Conservation (phyloP, 1,140 invertebrate genomes). For the Zelostemma sp. region DNA sequence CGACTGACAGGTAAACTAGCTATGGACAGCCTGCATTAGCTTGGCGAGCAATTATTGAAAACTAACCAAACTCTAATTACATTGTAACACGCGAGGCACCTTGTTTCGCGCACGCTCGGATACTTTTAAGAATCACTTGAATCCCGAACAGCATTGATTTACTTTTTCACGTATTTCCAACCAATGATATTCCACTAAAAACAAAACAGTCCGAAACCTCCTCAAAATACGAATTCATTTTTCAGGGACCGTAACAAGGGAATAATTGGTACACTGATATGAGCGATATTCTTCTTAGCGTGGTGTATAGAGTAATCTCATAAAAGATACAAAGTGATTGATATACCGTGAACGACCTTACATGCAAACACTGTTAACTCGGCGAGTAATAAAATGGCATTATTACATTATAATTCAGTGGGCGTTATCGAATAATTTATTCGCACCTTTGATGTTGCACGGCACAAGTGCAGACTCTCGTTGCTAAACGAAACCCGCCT, state of each 20-base stretch:
- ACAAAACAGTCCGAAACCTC: too few relatives aligned
- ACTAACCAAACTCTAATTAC: conserved; percentile 54
- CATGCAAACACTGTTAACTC: not conserved
- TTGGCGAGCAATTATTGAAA: conserved; percentile 52
- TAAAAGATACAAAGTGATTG: not conserved
- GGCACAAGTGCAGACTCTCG: conserved; percentile 5
- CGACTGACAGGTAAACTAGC: conserved; percentile 52
- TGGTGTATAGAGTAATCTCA: not conserved
- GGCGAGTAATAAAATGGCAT: not conserved
- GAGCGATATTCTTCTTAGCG: not conserved
- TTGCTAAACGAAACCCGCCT: conserved; percentile 2
- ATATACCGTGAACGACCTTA: conserved; percentile 1
- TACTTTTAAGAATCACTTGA: conserved; percentile 41
- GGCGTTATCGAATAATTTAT: conserved; percentile 4
- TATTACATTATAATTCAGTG: conserved; percentile 5
- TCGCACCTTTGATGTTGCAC: conserved; percentile 1
- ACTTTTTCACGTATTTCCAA: too few relatives aligned
- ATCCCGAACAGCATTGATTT: conserved; percentile 10
- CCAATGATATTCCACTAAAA: too few relatives aligned
- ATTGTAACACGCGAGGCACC: conserved; percentile 46
- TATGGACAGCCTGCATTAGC: conserved; percentile 51
- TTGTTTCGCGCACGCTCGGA: conserved; percentile 46
- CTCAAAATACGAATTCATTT: too few relatives aligned
- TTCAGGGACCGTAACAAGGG: too few relatives aligned
- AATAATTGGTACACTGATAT: too few relatives aligned